phyloP scores from a whole-genome alignment of 2,797 vertebrate genomes.

The Chelon auratus region DNA sequence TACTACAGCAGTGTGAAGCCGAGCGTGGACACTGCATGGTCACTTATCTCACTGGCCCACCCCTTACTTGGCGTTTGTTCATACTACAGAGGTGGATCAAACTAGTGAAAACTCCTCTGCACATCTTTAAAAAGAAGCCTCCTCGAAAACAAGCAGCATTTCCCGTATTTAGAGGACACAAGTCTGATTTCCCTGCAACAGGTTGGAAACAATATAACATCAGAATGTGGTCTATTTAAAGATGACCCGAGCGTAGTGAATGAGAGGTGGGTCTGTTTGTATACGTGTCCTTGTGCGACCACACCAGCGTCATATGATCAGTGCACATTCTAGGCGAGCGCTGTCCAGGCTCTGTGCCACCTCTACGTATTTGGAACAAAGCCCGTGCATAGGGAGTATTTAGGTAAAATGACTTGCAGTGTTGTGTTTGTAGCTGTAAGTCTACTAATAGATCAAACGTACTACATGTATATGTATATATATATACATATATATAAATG shows the following conservation, averaged over 20 bases:
- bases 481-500: too few relatives aligned
- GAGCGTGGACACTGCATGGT: neutral
- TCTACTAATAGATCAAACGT: slow-evolving; percentile 6
- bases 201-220: slow-evolving; percentile 18
- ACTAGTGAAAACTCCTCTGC: neutral
- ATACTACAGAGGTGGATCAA: neutral
- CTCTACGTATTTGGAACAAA: slow-evolving; percentile 17
- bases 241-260: slow-evolving; percentile 20
- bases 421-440: neutral
- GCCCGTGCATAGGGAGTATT: neutral
- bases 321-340: slow-evolving; percentile 29
- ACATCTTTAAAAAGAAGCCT: neutral
- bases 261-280: slow-evolving; percentile 18
- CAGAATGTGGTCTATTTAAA: slow-evolving; percentile 32
- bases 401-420: neutral
- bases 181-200: slow-evolving; percentile 16
- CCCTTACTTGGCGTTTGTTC: neutral
- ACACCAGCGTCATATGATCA: slow-evolving; percentile 6
- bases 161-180: slow-evolving; percentile 2
- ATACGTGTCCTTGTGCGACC: slow-evolving; percentile 1
- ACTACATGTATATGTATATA: neutral
- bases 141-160: neutral
- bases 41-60: neutral
- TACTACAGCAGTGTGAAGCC: neutral
- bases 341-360: slow-evolving; percentile 34